Conservation (phyloP, 2,113 vertebrate genomes). For the Vulpes vulpes region DNA sequence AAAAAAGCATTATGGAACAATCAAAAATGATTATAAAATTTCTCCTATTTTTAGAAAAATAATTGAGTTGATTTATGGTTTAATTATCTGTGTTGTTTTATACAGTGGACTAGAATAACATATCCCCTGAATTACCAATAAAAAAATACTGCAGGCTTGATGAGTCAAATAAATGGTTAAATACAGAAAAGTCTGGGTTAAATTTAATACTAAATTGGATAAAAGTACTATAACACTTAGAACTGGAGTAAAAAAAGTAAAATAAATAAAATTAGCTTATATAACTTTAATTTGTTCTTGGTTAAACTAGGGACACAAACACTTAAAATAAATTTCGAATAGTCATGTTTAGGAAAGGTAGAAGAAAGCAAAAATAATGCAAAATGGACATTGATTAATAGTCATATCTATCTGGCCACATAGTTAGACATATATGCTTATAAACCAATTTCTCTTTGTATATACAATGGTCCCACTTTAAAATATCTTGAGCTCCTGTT, state of each 20-base stretch:
- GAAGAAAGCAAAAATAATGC: not conserved
- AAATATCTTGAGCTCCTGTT: not conserved
- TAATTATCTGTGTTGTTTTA: conserved; percentile 28
- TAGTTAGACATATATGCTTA: not conserved
- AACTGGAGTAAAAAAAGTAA: not conserved
- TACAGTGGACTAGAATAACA: not conserved
- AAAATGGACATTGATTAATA: not conserved
- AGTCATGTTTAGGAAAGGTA: not conserved
- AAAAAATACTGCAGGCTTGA: not conserved
- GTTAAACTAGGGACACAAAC: not conserved
- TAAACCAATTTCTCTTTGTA: not conserved
- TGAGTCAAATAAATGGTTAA: conserved; percentile 24
- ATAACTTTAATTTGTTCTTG: not conserved
- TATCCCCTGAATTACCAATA: not conserved
- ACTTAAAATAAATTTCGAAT: not conserved
- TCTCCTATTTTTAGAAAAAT: not conserved
- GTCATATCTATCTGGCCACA: not conserved
- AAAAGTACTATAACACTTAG: not conserved
- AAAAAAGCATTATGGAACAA: conserved; percentile 4
- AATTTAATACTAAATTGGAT: conserved; percentile 29
- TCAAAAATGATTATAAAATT: not conserved
- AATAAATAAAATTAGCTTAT: not conserved
- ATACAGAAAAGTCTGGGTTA: not conserved
- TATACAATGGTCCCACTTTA: not conserved
- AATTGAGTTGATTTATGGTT: not conserved